Evolutionary conservation across 2,797 vertebrate species (phyloP).

Genomic region (Sardinella longiceps): DNA sequence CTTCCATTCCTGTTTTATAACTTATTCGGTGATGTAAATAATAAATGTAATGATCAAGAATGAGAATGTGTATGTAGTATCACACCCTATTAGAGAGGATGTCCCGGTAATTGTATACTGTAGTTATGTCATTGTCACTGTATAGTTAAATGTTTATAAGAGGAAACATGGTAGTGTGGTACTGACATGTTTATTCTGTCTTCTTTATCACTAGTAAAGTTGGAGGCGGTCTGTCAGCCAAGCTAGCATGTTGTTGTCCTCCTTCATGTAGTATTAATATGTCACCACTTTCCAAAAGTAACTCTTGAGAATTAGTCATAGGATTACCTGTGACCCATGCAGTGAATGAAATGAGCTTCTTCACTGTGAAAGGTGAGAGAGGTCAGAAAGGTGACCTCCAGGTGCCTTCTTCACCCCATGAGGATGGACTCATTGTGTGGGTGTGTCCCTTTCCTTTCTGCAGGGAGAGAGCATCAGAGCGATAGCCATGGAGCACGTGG

Average conservation of each 20-base stretch:
- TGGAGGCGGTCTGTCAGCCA: not conserved
- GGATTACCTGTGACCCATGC: not conserved
- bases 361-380: not conserved
- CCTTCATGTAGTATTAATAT: not conserved
- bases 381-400: not conserved
- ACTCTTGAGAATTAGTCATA: not conserved
- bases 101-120: too few relatives aligned
- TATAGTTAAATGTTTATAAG: not conserved
- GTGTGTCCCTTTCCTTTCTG: slow-evolving; percentile 27
- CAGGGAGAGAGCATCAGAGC: slow-evolving; percentile 51
- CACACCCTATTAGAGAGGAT: not conserved
- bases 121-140: too few relatives aligned
- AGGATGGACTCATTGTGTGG: not conserved
- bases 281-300: not conserved
- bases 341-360: not conserved
- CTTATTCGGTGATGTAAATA: not conserved
- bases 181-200: not conserved
- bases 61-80: not conserved
- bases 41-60: slow-evolving; percentile 5
- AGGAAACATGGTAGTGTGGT: not conserved
- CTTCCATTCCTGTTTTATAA: not conserved
- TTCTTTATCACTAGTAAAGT: not conserved
- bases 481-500: slow-evolving; percentile 39
- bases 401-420: not conserved
- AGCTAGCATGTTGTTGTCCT: not conserved